Base-by-base conservation (phyloP, 2,888 invertebrate species). In the Neoaliturus tenellus region DNA sequence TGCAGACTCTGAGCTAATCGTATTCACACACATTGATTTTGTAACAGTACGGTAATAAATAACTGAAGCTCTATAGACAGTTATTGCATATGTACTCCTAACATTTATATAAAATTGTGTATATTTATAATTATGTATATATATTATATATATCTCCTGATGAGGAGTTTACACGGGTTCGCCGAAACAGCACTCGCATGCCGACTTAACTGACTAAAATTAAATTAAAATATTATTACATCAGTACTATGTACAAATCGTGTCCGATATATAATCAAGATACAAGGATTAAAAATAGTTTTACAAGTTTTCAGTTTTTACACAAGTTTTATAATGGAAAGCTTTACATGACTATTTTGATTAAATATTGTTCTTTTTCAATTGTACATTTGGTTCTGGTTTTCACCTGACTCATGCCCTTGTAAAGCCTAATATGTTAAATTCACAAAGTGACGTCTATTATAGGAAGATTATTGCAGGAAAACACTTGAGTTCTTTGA, bases 101-200 rank as follows among this genome's bases (percentile, higher is more conserved):
- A 83, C 80, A 83, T 83, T 80, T 83, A 83, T 83, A 83, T 83
- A 83, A 80, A 80, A 80, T 51, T 80, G 69, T 83, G 67, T 83
- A 83, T 83, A 83, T 80, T 69, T 83, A 83, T 83, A 80, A 69
- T 69, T 83, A 83, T 83, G 80, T 83, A 83, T 83, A 80, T 83
- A 83, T 75, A 78, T 67, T 82, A 82, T 82, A 82, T 82, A 82
- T 69, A 73, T 33, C 58, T 71, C 81, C 81, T 44, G 17, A 25
- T 17, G 17, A 3, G 55, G 35, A 55, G 33, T 17, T 3, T 51
- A 78, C 78, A 78, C 33, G 48, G 78, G 23, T 55, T 31, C 23
- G 10, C 35, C 35, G 55, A 55, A 78, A 78, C 55, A 78, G 78
- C 78, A 78, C 78, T 78, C 48, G 14, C 48, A 75, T 75, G 75